Conservation (phyloP, 2,888 invertebrate genomes). For the Suillia variegata region DNA sequence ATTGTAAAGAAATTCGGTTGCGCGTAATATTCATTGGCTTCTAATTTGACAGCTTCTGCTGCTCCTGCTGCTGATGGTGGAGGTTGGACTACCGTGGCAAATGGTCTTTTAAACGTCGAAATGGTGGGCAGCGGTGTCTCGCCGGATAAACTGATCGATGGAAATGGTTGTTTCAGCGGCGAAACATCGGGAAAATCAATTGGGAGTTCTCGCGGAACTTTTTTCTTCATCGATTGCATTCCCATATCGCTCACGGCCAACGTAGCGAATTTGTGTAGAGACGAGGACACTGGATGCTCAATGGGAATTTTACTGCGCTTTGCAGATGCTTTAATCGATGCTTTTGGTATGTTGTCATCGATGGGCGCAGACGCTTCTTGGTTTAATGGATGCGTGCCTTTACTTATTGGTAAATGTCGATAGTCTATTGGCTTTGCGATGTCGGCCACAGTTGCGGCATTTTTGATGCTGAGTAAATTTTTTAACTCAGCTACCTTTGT, state of each 20-base stretch:
- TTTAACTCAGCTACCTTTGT: too few species aligned
- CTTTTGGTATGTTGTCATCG: conserved; percentile 23
- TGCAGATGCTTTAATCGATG: conserved; percentile 18
- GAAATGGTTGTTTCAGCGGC: conserved; percentile 28
- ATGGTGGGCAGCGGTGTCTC: conserved; percentile 31
- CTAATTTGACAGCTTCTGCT: conserved; percentile 7
- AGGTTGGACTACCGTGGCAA: neutral
- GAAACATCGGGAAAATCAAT: conserved; percentile 24
- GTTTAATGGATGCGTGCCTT: too few species aligned
- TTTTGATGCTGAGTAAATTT: too few species aligned
- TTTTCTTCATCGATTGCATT: neutral
- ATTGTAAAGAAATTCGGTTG: conserved; percentile 27
- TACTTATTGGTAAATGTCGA: too few species aligned
- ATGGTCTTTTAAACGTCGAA: conserved; percentile 28
- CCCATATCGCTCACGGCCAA: too few species aligned
- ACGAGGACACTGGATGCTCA: neutral
- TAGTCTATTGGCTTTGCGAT: too few species aligned
- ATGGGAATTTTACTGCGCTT: neutral
- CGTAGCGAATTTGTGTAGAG: too few species aligned
- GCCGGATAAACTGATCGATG: conserved; percentile 26
- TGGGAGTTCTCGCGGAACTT: neutral
- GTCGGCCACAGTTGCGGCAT: too few species aligned
- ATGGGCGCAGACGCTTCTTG: too few species aligned
- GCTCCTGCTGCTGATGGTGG: conserved; percentile 4
- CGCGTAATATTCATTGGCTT: conserved; percentile 18